A percentile compares a stretch with the other conserved stretches of the same genome.
Conservation (phyloP, 2,113 vertebrate species). For the Sorex araneus region DNA sequence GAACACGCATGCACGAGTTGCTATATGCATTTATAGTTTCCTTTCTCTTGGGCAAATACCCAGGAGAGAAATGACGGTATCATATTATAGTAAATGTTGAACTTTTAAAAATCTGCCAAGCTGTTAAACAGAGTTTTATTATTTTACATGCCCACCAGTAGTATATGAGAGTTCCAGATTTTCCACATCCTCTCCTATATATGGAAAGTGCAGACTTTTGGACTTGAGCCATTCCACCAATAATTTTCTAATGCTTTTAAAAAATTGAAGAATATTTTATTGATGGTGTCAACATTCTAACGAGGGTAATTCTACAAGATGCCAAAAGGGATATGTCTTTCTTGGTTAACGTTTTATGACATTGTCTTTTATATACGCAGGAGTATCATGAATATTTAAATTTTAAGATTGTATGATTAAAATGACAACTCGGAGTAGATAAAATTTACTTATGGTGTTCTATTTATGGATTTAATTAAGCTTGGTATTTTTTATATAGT, state of each 20-base stretch:
- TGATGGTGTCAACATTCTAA: background rate
- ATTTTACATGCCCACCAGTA: background rate
- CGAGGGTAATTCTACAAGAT: background rate
- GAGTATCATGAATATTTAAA: background rate
- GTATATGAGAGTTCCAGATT: background rate
- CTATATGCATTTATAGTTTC: background rate
- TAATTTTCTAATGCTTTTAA: background rate
- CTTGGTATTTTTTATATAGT: background rate
- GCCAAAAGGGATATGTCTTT: background rate
- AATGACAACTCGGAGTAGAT: background rate
- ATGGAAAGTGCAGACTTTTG: background rate
- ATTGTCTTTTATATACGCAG: background rate
- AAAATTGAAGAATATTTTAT: background rate
- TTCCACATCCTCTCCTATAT: background rate
- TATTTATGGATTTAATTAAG: background rate
- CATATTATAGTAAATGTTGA: background rate
- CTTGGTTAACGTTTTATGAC: background rate
- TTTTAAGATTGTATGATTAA: background rate
- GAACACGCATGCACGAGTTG: background rate
- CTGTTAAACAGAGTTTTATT: background rate
- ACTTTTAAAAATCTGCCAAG: background rate
- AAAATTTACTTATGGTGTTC: constrained; percentile 22
- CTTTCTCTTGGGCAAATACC: constrained; percentile 2
- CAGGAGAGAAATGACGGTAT: background rate
- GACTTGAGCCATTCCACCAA: background rate